Evolutionary conservation across 2,888 invertebrate species (phyloP).

Genomic region (Pherbina coryleti): DNA sequence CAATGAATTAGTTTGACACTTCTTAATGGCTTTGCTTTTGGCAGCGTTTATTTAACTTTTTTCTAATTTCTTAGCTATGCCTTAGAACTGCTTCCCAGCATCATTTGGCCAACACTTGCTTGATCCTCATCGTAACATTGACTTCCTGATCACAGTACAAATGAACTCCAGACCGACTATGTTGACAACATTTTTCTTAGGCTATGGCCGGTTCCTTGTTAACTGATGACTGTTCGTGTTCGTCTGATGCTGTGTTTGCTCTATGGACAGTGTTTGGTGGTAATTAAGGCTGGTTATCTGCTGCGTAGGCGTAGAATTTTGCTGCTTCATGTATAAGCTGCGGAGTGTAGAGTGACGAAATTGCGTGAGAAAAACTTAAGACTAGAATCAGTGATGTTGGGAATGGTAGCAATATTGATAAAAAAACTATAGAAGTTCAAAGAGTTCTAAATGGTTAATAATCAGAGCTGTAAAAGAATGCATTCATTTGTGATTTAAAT

Average conservation of each 20-base stretch:
- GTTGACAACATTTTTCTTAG: conserved; percentile 18
- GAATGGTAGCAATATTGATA: too few species aligned
- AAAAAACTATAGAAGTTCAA: too few species aligned
- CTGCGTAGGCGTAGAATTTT: background rate
- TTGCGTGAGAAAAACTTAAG: conserved; percentile 25
- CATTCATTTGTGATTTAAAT: too few species aligned
- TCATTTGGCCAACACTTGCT: background rate
- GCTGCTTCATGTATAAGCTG: background rate
- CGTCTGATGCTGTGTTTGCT: too few species aligned
- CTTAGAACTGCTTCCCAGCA: background rate
- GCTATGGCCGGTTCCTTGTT: background rate
- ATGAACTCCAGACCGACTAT: conserved; percentile 17
- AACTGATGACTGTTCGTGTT: background rate
- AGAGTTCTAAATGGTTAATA: too few species aligned
- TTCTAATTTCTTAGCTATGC: background rate
- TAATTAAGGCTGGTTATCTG: conserved; percentile 6
- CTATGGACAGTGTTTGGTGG: background rate
- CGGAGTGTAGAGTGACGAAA: conserved; percentile 9
- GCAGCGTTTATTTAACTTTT: too few species aligned
- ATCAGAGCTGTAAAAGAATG: too few species aligned
- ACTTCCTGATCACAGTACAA: conserved; percentile 24
- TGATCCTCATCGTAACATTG: background rate
- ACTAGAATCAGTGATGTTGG: too few species aligned
- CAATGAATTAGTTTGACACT: too few species aligned
- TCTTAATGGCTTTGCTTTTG: too few species aligned